A percentile compares a stretch with the other conserved stretches of the same genome.
Conservation (phyloP, 2,797 vertebrate genomes). For the Spondyliosoma cantharus region DNA sequence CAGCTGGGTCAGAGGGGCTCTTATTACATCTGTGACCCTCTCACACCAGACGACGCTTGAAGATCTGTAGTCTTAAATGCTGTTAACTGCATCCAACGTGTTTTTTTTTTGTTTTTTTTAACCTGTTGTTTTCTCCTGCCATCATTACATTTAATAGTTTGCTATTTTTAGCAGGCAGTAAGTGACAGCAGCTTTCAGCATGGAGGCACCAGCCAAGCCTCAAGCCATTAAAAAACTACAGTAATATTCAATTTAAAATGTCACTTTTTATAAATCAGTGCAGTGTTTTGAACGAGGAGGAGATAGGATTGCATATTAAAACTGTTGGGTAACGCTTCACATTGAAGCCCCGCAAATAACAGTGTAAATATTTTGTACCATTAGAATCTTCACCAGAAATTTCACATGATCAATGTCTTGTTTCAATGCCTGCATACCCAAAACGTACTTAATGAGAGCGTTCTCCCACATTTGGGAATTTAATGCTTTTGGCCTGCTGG, state of each 20-base stretch:
- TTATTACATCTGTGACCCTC: constrained; percentile 79
- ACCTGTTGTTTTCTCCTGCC: constrained; percentile 11
- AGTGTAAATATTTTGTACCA: background rate
- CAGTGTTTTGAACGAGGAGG: background rate
- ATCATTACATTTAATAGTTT: constrained; percentile 40
- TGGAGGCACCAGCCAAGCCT: constrained; percentile 33
- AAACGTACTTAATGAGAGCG: background rate
- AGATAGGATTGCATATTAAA: background rate
- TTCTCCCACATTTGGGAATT: background rate
- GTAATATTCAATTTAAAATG: constrained; percentile 35
- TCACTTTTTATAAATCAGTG: constrained; percentile 12
- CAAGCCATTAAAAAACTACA: constrained; percentile 26
- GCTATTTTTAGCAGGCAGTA: constrained; percentile 35
- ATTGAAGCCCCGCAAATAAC: background rate
- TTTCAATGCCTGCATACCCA: background rate
- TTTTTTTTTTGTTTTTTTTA: constrained; percentile 18
- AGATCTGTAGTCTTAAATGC: constrained; percentile 63
- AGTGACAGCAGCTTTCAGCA: constrained; percentile 57
- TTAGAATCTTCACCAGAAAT: background rate
- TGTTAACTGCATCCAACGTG: constrained; percentile 31
- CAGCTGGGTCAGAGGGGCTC: constrained; percentile 73
- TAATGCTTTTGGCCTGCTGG: background rate
- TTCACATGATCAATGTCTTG: background rate
- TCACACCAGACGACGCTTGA: constrained; percentile 61
- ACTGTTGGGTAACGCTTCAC: background rate